Base-by-base conservation (phyloP, 2,113 vertebrate species). In the Lagopus leucura region DNA sequence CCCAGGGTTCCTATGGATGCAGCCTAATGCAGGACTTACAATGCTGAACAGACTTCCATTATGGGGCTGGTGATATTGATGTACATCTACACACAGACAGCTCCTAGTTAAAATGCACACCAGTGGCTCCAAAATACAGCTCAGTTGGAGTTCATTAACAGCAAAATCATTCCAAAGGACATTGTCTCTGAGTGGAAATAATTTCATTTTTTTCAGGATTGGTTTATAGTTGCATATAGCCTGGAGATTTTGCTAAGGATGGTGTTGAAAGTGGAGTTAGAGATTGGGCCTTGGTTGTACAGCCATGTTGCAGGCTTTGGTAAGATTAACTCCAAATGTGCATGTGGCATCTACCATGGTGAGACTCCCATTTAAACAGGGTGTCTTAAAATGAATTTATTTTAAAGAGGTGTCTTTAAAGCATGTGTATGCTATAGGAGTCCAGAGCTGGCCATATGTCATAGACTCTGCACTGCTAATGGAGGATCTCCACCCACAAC, bases 61-160 rank as follows among this genome's bases (percentile, higher is more conserved):
- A 77, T 1, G 19, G 50, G 63, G 52, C 60, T 66, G 84, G 73
- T 67, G 17, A 11, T 42, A 55, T 13, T 11, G 65, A 20, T 57
- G 82, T 89, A 8, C 82, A 9, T 60, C 8, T 64, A 1, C 85
- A 9, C 25, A 0, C 4, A 18, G 48, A 71, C 27, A 67, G 75
- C 88, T 88, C 89, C 89, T 95, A 17, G 80, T 95, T 96, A 95
- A 87, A 92, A 95, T 70, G 86, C 92, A 90, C 94, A 83, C 80
- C 80, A 28, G 45, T 25, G 61, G 88, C 88, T 92, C 90, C 32
- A 19, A 69, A 82, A 8, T 36, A 19, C 88, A 55, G 80, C 94
- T 60, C 95, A 14, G 95, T 20, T 17, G 64, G 94, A 82, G 71
- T 67, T 95, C 84, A 42, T 97, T 95, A 95, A 34, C 73, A 69